Base-by-base conservation (phyloP, 1,140 invertebrate genomes). In the Drepana arcuata region DNA sequence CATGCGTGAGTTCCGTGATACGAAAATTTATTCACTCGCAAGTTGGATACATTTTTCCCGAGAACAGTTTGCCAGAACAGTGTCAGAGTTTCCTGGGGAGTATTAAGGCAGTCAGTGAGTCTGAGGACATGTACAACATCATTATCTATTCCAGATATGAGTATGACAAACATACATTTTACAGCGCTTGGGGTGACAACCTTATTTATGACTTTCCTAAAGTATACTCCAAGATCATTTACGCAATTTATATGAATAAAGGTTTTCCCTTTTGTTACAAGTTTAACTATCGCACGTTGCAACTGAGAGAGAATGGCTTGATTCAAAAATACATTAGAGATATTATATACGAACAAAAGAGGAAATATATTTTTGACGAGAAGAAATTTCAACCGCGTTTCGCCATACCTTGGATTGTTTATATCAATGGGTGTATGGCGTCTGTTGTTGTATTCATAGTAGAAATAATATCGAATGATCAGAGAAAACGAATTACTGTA, bases 231-330 rank as follows among this genome's bases (percentile, higher is more conserved):
- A 63, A 61, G 29, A 32, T 66, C 0, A 48, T 68, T 0, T 68
- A 65, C 13, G 44, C 51, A 0, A 57, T 61, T 10, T 77, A 65
- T 14, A 21, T 66, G 1, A 55, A 71, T 14, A 73, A 73, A 37
- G 72, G 69, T 3, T 77, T 77, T 34, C 72, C 72, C 1, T 16
- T 65, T 15, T 2, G 30, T 0, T 12, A 44, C 0, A 44, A 32
- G 7, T 25, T 77, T 5, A 31, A 58, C 7, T 16, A 13, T 6
- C 34, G 45, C 7, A 25, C 51, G 3, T 27, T 67, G 1, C 48
- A 48, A 4, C 7, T 73, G 7, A 46, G 61, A 34, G 72, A 77
- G 28, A 60, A 34, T 16, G 72, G 72, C 9, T 26, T 71, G 1
- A 48, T 69, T 0, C 25, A 43, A 1, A 26, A 43, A 15, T 37